Percentiles rank a stretch among this genome's conserved stretches.
phyloP scores from a whole-genome alignment of 2,113 vertebrate species.

The Amphiprion percula region DNA sequence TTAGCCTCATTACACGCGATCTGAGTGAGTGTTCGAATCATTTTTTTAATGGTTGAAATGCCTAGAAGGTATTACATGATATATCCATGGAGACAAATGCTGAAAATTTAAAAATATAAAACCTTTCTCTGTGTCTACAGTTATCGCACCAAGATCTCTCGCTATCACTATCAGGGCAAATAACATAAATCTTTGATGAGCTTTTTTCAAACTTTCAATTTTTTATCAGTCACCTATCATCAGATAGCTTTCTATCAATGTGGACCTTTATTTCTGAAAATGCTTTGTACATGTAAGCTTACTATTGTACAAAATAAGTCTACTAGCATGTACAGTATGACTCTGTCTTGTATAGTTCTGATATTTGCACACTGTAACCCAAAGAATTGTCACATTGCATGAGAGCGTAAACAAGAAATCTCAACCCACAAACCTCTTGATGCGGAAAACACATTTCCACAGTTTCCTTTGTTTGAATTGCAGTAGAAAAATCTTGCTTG shows the following conservation, averaged over 20 bases:
- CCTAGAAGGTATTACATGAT: background rate
- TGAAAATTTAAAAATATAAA: background rate
- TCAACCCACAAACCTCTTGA: constrained; percentile 28
- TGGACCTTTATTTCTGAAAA: background rate
- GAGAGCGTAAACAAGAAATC: constrained; percentile 17
- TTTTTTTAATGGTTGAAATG: background rate
- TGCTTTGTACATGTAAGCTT: too few species aligned
- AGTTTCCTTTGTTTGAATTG: constrained; percentile 25
- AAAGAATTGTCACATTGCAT: constrained; percentile 21
- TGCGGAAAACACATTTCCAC: constrained; percentile 1
- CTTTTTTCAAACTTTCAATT: too few species aligned
- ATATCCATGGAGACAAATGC: background rate
- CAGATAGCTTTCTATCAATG: too few species aligned
- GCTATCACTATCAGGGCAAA: too few species aligned
- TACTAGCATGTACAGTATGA: too few species aligned
- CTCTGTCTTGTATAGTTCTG: background rate
- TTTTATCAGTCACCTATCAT: background rate
- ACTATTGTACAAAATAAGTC: background rate
- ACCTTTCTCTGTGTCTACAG: background rate
- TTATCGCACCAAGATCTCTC: background rate
- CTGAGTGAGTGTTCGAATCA: background rate
- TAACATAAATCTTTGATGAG: too few species aligned
- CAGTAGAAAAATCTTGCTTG: background rate
- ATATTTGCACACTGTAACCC: background rate
- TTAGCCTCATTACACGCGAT: background rate